phyloP scores from a whole-genome alignment of 1,140 invertebrate species.

The Parapsyche elsis region DNA sequence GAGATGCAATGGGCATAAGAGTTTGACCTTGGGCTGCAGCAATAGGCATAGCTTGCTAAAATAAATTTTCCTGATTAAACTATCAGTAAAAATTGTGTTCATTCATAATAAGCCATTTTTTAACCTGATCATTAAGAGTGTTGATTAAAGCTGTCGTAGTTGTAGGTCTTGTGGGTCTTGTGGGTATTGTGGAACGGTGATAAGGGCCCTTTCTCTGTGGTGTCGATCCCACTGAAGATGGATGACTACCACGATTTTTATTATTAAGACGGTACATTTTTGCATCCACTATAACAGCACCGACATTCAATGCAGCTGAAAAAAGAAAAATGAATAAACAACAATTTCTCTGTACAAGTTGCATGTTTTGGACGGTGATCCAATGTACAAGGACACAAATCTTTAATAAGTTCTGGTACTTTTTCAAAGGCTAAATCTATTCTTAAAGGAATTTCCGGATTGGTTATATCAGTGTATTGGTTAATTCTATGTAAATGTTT shows the following conservation, averaged over 20 bases:
- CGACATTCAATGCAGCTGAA: slow-evolving; percentile 77
- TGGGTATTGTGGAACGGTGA: slow-evolving; percentile 59
- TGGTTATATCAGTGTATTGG: slow-evolving; percentile 82
- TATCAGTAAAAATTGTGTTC: no score
- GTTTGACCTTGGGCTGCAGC: not conserved
- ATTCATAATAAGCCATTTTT: not conserved
- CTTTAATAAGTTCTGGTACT: slow-evolving; percentile 81
- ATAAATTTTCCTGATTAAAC: not conserved
- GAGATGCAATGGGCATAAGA: slow-evolving; percentile 30
- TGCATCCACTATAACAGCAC: slow-evolving; percentile 82
- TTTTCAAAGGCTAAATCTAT: slow-evolving; percentile 82
- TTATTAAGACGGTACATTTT: slow-evolving; percentile 63
- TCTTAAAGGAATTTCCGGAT: slow-evolving; percentile 84
- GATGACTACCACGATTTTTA: slow-evolving; percentile 69
- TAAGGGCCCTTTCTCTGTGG: slow-evolving; percentile 56
- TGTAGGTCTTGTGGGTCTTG: slow-evolving; percentile 57
- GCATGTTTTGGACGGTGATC: no score
- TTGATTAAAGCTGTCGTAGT: slow-evolving; percentile 60
- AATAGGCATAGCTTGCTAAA: not conserved
- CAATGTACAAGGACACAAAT: no score
- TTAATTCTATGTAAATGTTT: slow-evolving; percentile 83
- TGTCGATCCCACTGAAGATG: slow-evolving; percentile 57
- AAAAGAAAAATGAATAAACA: no score
- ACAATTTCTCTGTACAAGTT: no score
- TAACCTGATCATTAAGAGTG: slow-evolving; percentile 65